Base-by-base conservation (phyloP, 2,888 invertebrate species). In the Cephus pulcher region DNA sequence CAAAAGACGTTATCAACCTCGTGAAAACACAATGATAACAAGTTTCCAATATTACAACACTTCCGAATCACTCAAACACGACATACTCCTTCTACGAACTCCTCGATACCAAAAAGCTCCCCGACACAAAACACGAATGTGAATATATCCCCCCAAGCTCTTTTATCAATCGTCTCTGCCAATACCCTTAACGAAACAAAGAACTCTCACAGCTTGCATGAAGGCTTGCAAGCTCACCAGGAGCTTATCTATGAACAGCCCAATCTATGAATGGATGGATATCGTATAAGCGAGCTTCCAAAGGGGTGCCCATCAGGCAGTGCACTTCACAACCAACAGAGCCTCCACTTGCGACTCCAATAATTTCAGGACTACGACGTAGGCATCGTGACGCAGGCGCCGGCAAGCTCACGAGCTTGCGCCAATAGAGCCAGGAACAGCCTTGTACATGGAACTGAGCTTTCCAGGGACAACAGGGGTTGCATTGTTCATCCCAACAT, bases 241-340 rank as follows among this genome's bases (percentile, higher is more conserved):
- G 77, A 75, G 74, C 71, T 77, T 15, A 12, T 74, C 70, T 76
- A 73, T 75, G 79, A 77, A 77, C 32, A 75, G 75, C 77, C 78
- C 76, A 70, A 73, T 75, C 83, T 80, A 86, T 86, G 87, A 88
- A 88, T 86, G 86, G 81, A 82, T 75, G 80, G 81, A 82, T 75
- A 80, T 77, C 79, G 81, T 79, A 70, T 70, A 69, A 74, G 40
- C 77, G 78, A 81, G 56, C 79, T 77, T 35, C 34, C n/a, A 77
- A 82, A 74, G 74, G 77, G 75, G 71, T 76, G 79, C 76, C 80
- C 80, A 80, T 80, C 80, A 78, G 76, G 77, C 76, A 79, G 76
- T 80, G 81, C 75, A 81, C 77, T 80, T 76, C 35, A 81, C 76
- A 83, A 81, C 82, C 82, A 78, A 80, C 81, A 81, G 82, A 82